Conservation (phyloP, 2,888 invertebrate species). For the Heliconius erato region DNA sequence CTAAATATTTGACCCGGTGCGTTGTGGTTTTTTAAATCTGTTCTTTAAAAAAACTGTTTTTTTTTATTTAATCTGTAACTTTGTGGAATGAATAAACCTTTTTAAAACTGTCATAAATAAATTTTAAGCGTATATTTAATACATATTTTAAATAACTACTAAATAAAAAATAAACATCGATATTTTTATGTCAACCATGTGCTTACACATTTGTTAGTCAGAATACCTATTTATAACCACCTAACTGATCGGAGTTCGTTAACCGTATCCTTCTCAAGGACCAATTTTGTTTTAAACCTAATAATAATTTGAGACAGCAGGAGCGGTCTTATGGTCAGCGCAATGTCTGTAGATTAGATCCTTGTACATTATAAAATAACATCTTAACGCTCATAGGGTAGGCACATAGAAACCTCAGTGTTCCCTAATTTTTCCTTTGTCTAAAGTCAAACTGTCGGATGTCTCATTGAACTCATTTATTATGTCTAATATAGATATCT, state of each 20-base stretch:
- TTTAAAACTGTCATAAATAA: not conserved
- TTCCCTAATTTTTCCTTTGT: too few species aligned
- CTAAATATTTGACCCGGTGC: not conserved
- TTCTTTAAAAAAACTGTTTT: not conserved
- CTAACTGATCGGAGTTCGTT: constrained; percentile 72
- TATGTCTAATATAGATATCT: too few species aligned
- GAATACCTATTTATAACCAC: constrained; percentile 71
- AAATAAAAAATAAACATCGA: constrained; percentile 52
- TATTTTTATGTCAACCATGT: constrained; percentile 71
- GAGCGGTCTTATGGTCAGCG: not conserved
- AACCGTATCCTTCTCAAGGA: constrained; percentile 61
- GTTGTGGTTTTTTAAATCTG: not conserved
- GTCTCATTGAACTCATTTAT: too few species aligned
- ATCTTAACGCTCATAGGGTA: not conserved
- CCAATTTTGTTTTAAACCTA: constrained; percentile 1
- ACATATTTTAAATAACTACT: not conserved
- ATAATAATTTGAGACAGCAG: not conserved
- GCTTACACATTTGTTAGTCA: constrained; percentile 69
- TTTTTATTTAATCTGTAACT: not conserved
- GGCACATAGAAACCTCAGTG: too few species aligned
- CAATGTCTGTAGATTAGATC: not conserved
- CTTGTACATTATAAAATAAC: too few species aligned
- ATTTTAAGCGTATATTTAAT: too few species aligned
- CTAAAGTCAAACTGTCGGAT: too few species aligned
- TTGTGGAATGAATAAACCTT: not conserved